A percentile compares a stretch with the other conserved stretches of the same genome.
phyloP scores from a whole-genome alignment of 1,140 invertebrate genomes.

The Helicoverpa armigera region DNA sequence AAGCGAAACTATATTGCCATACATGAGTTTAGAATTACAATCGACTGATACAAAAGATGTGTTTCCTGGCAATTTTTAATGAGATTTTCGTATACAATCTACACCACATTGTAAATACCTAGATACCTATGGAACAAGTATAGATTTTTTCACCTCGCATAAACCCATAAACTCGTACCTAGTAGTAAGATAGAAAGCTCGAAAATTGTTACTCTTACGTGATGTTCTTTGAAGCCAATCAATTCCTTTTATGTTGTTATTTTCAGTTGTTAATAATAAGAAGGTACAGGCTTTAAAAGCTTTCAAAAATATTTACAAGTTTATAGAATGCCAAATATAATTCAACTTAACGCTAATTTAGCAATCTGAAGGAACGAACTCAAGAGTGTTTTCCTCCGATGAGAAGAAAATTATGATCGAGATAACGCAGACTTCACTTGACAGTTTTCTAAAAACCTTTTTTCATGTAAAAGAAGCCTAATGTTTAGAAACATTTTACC shows the following conservation, averaged over 20 bases:
- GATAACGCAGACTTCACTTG: neutral
- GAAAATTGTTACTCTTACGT: too few relatives aligned
- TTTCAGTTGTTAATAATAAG: too few relatives aligned
- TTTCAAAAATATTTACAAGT: too few relatives aligned
- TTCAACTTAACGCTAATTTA: neutral
- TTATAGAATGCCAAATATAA: too few relatives aligned
- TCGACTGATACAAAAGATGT: neutral
- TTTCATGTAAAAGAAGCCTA: neutral
- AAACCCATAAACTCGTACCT: too few relatives aligned
- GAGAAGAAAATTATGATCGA: neutral
- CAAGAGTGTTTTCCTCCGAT: neutral
- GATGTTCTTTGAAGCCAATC: too few relatives aligned
- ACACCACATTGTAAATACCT: neutral
- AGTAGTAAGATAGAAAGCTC: too few relatives aligned
- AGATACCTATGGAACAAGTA: neutral
- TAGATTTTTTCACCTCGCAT: too few relatives aligned
- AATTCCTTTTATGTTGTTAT: too few relatives aligned
- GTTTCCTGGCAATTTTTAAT: neutral
- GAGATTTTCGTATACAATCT: neutral
- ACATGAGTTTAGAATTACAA: slow-evolving; percentile 30
- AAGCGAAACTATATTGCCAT: slow-evolving; percentile 32
- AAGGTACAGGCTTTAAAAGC: too few relatives aligned
- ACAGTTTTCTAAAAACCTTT: slow-evolving; percentile 15
- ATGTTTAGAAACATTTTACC: neutral
- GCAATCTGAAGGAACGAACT: neutral